Base-by-base conservation (phyloP, 2,888 invertebrate species). In the Gasteruption jaculator region DNA sequence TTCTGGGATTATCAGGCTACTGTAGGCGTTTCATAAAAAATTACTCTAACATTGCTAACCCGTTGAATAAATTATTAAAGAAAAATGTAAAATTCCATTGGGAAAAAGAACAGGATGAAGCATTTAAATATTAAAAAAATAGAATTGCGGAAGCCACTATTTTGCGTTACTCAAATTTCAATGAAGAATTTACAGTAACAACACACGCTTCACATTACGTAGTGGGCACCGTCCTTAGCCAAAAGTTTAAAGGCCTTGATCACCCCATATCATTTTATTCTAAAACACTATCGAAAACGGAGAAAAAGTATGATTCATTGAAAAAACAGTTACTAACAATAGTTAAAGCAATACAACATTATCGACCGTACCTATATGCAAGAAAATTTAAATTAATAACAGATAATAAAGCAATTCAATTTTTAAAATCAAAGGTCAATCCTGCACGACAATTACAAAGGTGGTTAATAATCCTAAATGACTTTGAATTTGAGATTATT, bases 81-180 rank as follows among this genome's bases (percentile, higher is more conserved):
- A 46, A 36, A 10, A 25, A 39, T 8, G 8, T 2, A n/a, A n/a
- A 12, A 1, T 38, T 21, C 7, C 3, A 15, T 5, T 38, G 41
- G 35, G 26, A 15, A 3, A 19, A 21, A 4, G 4, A n/a, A 19
- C 38, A 33, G 1, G 12, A 19, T 18, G 6, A 5, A 5, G 15
- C 15, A 5, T 36, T 42, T 4, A 19, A 38, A 0, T 21, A 14
- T 2, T 15, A 37, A 3, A 44, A 37, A 11, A 8, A 31, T 2
- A 21, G 18, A 26, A 10, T 44, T 12, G 8, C 11, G 6, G 19
- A 27, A 7, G n/a, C 19, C 18, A 26, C 19, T 1, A 18, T 45
- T 11, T 4, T 41, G 2, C 4, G 15, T 21, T 41, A 38, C 11
- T 34, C 33, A 3, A 33, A 39, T 6, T 46, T 42, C 12, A 24